phyloP scores from a whole-genome alignment of 2,888 invertebrate genomes.

The Norana najaformis region DNA sequence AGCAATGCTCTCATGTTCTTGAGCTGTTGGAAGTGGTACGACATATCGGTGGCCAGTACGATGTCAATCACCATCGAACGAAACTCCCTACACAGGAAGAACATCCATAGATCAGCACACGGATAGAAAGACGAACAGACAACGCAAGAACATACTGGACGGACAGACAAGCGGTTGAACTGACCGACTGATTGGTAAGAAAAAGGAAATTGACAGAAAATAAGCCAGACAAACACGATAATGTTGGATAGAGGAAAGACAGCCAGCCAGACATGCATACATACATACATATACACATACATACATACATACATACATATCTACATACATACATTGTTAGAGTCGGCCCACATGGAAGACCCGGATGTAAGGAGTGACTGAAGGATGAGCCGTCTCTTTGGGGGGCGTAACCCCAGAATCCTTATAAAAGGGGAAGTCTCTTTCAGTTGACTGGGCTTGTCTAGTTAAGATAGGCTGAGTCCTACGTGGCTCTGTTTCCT shows the following conservation, averaged over 20 bases:
- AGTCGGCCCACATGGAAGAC: too few relatives aligned
- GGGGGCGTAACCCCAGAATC: too few relatives aligned
- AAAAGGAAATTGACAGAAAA: background rate
- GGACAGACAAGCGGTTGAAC: background rate
- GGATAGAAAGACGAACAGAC: too few relatives aligned
- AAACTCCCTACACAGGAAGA: conserved; percentile 72
- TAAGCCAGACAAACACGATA: background rate
- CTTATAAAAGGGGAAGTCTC: too few relatives aligned
- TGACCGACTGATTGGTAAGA: background rate
- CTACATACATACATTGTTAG: too few relatives aligned
- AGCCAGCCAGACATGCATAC: background rate
- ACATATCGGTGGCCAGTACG: conserved; percentile 97
- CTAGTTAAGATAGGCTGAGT: too few relatives aligned
- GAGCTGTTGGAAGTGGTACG: conserved; percentile 93
- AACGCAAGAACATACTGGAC: too few relatives aligned
- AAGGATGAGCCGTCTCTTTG: too few relatives aligned
- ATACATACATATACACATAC: background rate
- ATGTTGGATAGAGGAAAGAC: background rate
- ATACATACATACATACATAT: background rate
- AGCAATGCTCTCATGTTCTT: conserved; percentile 90
- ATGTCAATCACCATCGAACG: conserved; percentile 90
- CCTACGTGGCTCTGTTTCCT: too few relatives aligned
- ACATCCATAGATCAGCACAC: background rate
- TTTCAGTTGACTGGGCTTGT: too few relatives aligned
- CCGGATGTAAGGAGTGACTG: too few relatives aligned